phyloP scores from a whole-genome alignment of 2,797 vertebrate genomes.

The Orestias chungarensis region DNA sequence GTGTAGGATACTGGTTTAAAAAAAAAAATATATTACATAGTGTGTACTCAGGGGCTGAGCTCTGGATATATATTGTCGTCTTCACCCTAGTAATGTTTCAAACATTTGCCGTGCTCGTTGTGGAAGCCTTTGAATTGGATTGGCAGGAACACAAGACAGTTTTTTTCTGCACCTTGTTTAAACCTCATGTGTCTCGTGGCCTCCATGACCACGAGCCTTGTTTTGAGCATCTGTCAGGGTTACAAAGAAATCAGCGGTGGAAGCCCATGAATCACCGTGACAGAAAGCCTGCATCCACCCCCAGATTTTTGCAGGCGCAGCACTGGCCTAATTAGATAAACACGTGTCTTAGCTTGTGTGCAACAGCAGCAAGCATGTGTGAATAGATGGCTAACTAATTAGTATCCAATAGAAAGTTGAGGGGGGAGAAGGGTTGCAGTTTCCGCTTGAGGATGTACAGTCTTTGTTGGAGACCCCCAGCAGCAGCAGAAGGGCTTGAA shows the following conservation, averaged over 20 bases:
- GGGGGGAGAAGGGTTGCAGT: slow-evolving; percentile 14
- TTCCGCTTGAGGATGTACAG: slow-evolving; percentile 12
- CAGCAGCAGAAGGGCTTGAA: slow-evolving; percentile 31
- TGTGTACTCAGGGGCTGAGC: too few relatives aligned
- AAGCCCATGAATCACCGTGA: slow-evolving; percentile 67
- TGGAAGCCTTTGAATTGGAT: slow-evolving; percentile 32
- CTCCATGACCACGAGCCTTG: slow-evolving; percentile 2
- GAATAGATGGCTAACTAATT: slow-evolving; percentile 27
- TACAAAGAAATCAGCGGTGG: slow-evolving; percentile 44
- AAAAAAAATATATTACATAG: not conserved
- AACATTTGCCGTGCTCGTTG: not conserved
- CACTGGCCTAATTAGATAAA: slow-evolving; percentile 14
- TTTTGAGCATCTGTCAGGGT: slow-evolving; percentile 17
- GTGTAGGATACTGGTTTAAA: slow-evolving; percentile 16
- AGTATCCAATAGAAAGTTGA: slow-evolving; percentile 18
- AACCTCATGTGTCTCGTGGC: slow-evolving; percentile 53
- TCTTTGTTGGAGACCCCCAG: slow-evolving; percentile 23
- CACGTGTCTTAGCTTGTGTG: not conserved
- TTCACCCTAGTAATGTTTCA: not conserved
- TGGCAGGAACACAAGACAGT: not conserved
- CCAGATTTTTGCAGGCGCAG: slow-evolving; percentile 9
- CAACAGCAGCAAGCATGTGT: slow-evolving; percentile 1
- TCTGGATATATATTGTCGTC: too few relatives aligned
- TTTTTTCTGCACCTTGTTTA: not conserved
- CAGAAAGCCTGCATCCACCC: slow-evolving; percentile 16